phyloP scores from a whole-genome alignment of 2,888 invertebrate species.

The Elegia similella region DNA sequence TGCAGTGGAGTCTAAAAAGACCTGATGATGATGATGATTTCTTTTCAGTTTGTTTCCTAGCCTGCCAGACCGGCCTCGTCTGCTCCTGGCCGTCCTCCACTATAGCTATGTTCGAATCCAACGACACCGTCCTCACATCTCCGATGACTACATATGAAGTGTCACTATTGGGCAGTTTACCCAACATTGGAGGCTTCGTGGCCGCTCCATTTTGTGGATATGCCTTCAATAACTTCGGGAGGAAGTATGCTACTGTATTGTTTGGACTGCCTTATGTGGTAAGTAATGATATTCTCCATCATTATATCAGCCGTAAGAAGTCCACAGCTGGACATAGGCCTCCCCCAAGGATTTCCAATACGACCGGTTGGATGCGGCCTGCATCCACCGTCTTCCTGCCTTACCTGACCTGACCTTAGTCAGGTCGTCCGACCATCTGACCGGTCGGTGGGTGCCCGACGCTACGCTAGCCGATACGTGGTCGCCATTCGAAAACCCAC shows the following conservation, averaged over 20 bases:
- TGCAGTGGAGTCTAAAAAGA: too few relatives aligned
- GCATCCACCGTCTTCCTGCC: too few relatives aligned
- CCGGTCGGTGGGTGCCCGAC: too few relatives aligned
- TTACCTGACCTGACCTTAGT: too few relatives aligned
- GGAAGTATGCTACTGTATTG: slow-evolving; percentile 64
- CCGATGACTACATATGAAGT: slow-evolving; percentile 57
- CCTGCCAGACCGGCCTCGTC: slow-evolving; percentile 57
- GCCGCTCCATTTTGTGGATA: slow-evolving; percentile 61
- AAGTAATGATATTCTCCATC: slow-evolving; percentile 29
- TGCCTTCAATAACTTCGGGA: slow-evolving; percentile 55
- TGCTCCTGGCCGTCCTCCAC: slow-evolving; percentile 70
- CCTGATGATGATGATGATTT: too few relatives aligned
- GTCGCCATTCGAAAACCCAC: too few relatives aligned
- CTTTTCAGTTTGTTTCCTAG: slow-evolving; percentile 56
- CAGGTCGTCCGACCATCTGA: too few relatives aligned
- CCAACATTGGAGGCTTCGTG: slow-evolving; percentile 60
- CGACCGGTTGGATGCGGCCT: too few relatives aligned
- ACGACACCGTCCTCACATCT: slow-evolving; percentile 51
- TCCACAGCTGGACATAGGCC: too few relatives aligned
- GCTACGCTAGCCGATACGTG: too few relatives aligned
- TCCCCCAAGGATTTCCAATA: too few relatives aligned
- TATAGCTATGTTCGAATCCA: slow-evolving; percentile 55
- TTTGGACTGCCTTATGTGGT: slow-evolving; percentile 66
- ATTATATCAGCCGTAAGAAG: not conserved
- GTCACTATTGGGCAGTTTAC: slow-evolving; percentile 62